These are phyloP conservation scores for Dendrocincla fuliginosa DNA, from an alignment of 2,797 vertebrate species.

Conservation along the genomic window DNA sequence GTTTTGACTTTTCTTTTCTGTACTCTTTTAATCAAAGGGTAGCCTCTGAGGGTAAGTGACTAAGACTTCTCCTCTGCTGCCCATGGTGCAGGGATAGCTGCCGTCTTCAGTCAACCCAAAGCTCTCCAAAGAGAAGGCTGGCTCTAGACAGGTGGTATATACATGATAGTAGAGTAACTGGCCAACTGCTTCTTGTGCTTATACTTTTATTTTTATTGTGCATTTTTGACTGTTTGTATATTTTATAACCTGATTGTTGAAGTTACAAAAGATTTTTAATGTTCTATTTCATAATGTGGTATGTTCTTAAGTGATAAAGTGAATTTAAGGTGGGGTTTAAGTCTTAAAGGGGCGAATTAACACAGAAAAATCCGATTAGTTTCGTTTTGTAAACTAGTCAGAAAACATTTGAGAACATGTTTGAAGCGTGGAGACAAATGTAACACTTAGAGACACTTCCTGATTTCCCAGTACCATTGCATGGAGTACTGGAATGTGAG, in stretches of 20 bases:
- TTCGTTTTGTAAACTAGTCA: background rate
- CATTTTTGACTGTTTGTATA: slow-evolving; percentile 60
- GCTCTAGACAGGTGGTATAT: slow-evolving; percentile 85
- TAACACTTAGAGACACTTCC: background rate
- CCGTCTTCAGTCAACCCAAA: slow-evolving; percentile 85
- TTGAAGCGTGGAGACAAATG: background rate
- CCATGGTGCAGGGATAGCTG: slow-evolving; percentile 87
- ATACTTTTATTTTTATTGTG: slow-evolving; percentile 57
- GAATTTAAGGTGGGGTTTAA: background rate
- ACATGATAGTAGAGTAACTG: slow-evolving; percentile 78
- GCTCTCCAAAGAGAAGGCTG: slow-evolving; percentile 84
- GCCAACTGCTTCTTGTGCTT: slow-evolving; percentile 79
- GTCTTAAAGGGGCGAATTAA: background rate
- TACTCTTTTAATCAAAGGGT: slow-evolving; percentile 89
- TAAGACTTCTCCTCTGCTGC: slow-evolving; percentile 88
- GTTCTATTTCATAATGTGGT: background rate
- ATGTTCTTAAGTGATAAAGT: background rate
- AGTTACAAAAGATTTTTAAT: background rate
- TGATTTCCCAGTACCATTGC: background rate
- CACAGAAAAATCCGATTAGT: background rate
- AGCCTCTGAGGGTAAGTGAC: slow-evolving; percentile 90
- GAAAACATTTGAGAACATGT: background rate
- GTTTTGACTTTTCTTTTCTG: slow-evolving; percentile 87
- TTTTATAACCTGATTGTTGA: slow-evolving; percentile 50
- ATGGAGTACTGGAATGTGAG: background rate